Evolutionary conservation across 1,140 invertebrate species (phyloP), one percentile per base, ranked within the genome.

Genomic region (Lepidurus packardi): DNA sequence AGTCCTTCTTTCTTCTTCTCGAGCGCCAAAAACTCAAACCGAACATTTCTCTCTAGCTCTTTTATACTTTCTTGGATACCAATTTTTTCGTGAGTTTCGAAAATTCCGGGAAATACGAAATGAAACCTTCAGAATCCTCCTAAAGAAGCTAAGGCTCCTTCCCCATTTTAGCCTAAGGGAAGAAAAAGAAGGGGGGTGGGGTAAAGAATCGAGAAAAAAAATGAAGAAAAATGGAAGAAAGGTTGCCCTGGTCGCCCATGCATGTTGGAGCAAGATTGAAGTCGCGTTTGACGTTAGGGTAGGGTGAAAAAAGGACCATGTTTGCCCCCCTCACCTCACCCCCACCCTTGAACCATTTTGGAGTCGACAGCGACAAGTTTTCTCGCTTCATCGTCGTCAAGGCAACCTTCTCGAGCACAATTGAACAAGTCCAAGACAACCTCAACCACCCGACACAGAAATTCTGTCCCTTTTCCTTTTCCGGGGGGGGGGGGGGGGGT

Each of bases 381-480:
- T 65, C 53, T 65, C 53, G 53, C 53, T 65, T n/a, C 53, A 65
- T 65, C 53, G 53, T 65, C 53, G 53, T 65, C 53, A 65, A 65
- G 53, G 53, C 53, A 65, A 65, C 53, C 53, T 65, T 65, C 53
- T 65, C 8, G 16, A n/a, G 53, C 53, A 65, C 53, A n/a, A 65
- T n/a, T 21, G 53, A n/a, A 21, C 16, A 65, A 21, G 21, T n/a
- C 53, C 16, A 65, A 21, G 16, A 1, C 21, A 16, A 13, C 16
- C 53, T 65, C 6, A 65, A 65, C 16, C 16, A 65, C 16, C 1
- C 16, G 45, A 16, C 10, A 21, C 6, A 65, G 21, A 65, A 65
- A 65, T 65, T 13, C 7, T n/a, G 53, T 65, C 13, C 16, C 34
- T 34, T 34, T 34, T 21, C 53, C 53, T n/a, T 65, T 65, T 21